Evolutionary conservation across 2,113 vertebrate species (phyloP), one percentile per base, ranked within the genome.

Genomic region (Podiceps cristatus): DNA sequence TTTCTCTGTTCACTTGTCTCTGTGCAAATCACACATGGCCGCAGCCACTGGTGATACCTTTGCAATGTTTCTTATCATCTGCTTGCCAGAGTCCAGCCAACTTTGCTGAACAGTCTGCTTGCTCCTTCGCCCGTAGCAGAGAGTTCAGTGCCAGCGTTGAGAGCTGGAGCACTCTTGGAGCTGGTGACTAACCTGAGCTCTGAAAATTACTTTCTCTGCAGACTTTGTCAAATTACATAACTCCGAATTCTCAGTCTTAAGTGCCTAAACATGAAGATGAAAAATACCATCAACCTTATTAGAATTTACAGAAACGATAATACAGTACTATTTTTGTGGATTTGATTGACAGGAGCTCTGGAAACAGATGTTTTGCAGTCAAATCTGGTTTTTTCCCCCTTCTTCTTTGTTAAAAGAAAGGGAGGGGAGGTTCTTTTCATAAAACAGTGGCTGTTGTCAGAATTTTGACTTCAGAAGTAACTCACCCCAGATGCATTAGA

Each of bases 231-330:
- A 79, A 80, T 92, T 79, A 20, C 9, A 0, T 92, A 92, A 72
- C n/a, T 90, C 53, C 18, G 35, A 90, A 72, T 84, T 74, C n/a
- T 93, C 28, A 79, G 37, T 77, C 22, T 60, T 88, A 83, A 63
- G 16, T 91, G 55, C 72, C 64, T 94, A 77, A 91, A 94, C 42
- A 52, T 33, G 53, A 85, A 77, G 40, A 83, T 53, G 47, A 77
- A 79, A 96, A 96, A 90, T 91, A 60, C 31, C 37, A 33, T 92
- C 74, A 96, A 68, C 31, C 12, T 37, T 56, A 50, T 86, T 83
- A 87, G 37, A 74, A 92, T 92, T 93, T 95, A 85, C 55, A 83
- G 75, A 73, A 93, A 91, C 1, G 0, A 31, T 86, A 89, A 66
- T 71, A 62, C 2, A 3, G 15, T 86, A 63, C 59, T 84, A 18